Percentiles rank a stretch among this genome's conserved stretches.
Evolutionary conservation across 1,140 invertebrate genomes (phyloP).

Genomic region (Melanaphis sacchari): DNA sequence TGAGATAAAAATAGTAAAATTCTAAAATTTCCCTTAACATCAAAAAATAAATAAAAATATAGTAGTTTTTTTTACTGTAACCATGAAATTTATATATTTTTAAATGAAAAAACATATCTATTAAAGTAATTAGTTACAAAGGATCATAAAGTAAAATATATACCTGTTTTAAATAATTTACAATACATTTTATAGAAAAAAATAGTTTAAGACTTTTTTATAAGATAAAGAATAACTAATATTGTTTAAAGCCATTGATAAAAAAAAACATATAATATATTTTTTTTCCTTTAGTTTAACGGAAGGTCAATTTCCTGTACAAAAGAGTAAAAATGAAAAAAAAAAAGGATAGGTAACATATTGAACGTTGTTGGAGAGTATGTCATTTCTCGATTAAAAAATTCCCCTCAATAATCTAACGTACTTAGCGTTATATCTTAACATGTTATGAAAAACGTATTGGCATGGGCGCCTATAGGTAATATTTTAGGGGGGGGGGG

Average conservation of each 20-base stretch:
- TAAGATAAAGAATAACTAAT: not conserved
- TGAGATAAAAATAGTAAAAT: too few relatives aligned
- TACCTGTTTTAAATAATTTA: not conserved
- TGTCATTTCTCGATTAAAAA: slow-evolving; percentile 30
- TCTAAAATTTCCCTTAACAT: too few relatives aligned
- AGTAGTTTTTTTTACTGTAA: not conserved
- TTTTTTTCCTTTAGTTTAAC: not conserved
- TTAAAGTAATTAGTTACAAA: not conserved
- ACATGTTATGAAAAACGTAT: not conserved
- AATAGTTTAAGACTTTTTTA: not conserved
- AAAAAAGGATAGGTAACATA: slow-evolving; percentile 13
- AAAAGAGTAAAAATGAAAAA: not conserved
- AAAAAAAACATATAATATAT: not conserved
- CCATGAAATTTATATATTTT: not conserved
- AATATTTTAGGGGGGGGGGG: too few relatives aligned
- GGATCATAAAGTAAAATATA: not conserved
- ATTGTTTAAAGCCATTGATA: not conserved
- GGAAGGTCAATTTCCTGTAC: slow-evolving; percentile 17
- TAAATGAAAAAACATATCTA: not conserved
- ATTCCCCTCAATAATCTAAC: not conserved
- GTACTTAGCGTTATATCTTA: not conserved
- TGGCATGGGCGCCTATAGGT: too few relatives aligned
- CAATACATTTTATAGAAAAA: not conserved
- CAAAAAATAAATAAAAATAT: too few relatives aligned
- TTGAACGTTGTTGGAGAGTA: not conserved